phyloP scores from a whole-genome alignment of 1,140 invertebrate genomes.

The Leptinotarsa undecemlineata region DNA sequence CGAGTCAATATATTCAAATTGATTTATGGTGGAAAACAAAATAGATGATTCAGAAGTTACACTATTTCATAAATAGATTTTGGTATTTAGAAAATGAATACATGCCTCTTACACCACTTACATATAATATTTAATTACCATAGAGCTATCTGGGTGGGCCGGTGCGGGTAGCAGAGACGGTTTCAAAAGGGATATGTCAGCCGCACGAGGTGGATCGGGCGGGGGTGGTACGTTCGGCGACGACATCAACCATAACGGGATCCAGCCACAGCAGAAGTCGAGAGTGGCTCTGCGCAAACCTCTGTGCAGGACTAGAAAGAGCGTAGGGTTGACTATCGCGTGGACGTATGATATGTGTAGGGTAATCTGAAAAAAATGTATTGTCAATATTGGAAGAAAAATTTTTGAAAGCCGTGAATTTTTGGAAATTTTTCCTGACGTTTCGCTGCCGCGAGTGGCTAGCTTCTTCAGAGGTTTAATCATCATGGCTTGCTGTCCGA shows the following conservation, averaged over 20 bases:
- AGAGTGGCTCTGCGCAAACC: constrained; percentile 71
- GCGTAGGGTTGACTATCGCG: constrained; percentile 81
- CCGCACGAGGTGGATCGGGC: constrained; percentile 54
- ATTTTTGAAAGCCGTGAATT: too few relatives aligned
- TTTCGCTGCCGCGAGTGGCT: too few relatives aligned
- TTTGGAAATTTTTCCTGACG: too few relatives aligned
- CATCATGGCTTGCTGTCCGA: too few relatives aligned
- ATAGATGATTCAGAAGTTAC: neutral
- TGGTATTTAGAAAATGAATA: constrained; percentile 31
- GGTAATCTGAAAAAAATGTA: constrained; percentile 67
- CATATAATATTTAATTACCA: constrained; percentile 73
- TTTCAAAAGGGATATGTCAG: constrained; percentile 59
- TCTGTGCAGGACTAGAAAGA: constrained; percentile 79
- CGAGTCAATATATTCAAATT: neutral
- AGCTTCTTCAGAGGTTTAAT: too few relatives aligned
- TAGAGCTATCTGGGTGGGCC: constrained; percentile 62
- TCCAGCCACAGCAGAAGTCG: constrained; percentile 73
- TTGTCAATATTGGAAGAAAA: neutral
- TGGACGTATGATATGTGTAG: constrained; percentile 87
- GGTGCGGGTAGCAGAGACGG: constrained; percentile 58
- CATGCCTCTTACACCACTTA: constrained; percentile 61
- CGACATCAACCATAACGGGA: constrained; percentile 61
- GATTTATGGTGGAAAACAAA: neutral
- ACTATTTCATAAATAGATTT: neutral
- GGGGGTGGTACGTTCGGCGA: constrained; percentile 53